These are phyloP conservation scores for Stomatorhinus walkeri DNA, from an alignment of 2,797 vertebrate species.

Conservation along the genomic window DNA sequence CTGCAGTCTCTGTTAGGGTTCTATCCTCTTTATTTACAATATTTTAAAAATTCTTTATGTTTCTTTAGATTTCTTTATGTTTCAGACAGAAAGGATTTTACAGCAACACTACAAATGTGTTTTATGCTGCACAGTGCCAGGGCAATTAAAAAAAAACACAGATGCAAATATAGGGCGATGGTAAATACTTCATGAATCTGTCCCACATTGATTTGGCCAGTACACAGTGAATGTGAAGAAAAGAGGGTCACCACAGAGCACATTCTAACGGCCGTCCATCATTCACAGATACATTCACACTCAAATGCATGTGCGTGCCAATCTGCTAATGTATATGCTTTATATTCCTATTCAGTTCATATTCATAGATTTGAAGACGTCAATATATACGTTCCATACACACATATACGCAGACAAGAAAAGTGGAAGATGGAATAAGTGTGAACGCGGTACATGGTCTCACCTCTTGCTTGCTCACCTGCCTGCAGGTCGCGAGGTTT, in stretches of 20 bases:
- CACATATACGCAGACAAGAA: not conserved
- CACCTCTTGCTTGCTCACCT: slow-evolving; percentile 58
- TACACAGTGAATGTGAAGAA: not conserved
- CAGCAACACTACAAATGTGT: not conserved
- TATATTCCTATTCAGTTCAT: not conserved
- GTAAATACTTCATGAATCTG: slow-evolving; percentile 17
- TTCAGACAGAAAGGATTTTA: not conserved
- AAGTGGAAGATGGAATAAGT: not conserved
- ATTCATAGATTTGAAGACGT: not conserved
- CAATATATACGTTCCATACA: not conserved
- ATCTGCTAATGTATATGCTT: not conserved
- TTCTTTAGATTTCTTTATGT: not conserved
- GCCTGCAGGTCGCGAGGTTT: slow-evolving; percentile 85
- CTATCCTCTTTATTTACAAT: not conserved
- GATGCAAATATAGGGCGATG: slow-evolving; percentile 15
- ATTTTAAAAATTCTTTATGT: not conserved
- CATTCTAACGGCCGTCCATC: not conserved
- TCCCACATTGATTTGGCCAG: slow-evolving; percentile 9
- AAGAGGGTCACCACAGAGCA: not conserved
- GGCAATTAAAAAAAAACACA: not conserved
- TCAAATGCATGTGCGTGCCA: not conserved
- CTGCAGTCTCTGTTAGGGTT: not conserved
- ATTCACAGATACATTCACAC: not conserved
- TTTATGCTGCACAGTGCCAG: not conserved
- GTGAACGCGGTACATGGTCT: not conserved